Evolutionary conservation across 2,113 vertebrate genomes (phyloP).

Genomic region (Baryphthengus martii): DNA sequence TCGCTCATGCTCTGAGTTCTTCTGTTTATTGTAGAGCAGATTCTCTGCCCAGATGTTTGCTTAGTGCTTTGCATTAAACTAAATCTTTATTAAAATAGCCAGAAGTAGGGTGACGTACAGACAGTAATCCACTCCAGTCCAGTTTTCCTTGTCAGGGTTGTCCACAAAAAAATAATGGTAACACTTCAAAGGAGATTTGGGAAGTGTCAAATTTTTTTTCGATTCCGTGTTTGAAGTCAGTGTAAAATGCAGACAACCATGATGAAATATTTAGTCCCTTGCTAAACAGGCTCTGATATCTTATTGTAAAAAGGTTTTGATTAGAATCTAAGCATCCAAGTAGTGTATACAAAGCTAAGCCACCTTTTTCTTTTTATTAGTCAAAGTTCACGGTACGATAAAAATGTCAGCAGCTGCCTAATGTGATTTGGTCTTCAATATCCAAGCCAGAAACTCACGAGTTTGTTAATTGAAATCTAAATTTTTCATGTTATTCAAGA

Average conservation of each 20-base stretch:
- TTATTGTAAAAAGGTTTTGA: neutral
- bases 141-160: neutral
- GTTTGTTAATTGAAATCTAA: neutral
- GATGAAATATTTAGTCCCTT: neutral
- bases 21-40: neutral
- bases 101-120: fast-evolving
- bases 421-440: neutral
- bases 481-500: neutral
- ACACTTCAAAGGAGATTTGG: neutral
- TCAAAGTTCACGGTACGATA: neutral
- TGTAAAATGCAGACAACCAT: neutral
- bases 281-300: neutral
- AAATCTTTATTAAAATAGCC: neutral
- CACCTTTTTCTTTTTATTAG: neutral
- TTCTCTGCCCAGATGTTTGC: constrained; percentile 5
- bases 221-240: neutral
- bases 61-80: neutral
- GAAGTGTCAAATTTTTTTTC: neutral
- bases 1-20: neutral
- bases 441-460: neutral
- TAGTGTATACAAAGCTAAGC: neutral
- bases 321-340: neutral
- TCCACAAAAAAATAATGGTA: neutral
- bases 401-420: neutral
- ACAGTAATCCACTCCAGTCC: neutral